These are phyloP conservation scores for Cantharis nigra DNA, from an alignment of 2,888 invertebrate species.

Conservation along the genomic window DNA sequence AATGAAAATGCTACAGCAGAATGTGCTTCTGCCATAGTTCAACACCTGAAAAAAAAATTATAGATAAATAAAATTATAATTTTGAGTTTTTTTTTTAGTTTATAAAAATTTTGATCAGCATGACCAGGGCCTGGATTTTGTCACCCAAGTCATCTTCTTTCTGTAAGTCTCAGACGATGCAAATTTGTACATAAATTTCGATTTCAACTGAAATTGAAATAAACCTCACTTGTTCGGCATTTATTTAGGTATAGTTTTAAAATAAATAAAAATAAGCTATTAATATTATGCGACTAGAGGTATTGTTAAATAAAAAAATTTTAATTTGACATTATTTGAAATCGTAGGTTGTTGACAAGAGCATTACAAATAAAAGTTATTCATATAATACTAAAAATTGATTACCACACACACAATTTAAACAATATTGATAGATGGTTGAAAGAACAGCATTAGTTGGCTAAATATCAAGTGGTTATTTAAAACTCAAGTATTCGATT, in stretches of 20 bases:
- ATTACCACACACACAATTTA: neutral
- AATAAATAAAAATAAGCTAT: no score
- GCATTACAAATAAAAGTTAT: neutral
- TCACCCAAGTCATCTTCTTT: no score
- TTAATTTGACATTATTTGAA: neutral
- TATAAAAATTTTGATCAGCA: no score
- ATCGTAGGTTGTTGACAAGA: neutral
- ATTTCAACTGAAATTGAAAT: no score
- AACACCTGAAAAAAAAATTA: conserved; percentile 11
- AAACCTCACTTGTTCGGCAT: no score
- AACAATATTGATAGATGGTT: neutral
- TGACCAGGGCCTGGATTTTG: no score
- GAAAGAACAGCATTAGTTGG: neutral
- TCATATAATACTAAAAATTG: neutral
- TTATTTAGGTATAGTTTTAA: no score
- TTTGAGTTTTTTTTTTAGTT: no score
- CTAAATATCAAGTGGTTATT: neutral
- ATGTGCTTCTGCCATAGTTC: conserved; percentile 95
- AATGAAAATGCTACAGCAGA: conserved; percentile 97
- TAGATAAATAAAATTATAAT: no score
- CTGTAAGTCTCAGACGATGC: no score
- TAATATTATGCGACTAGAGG: no score
- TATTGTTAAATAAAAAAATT: neutral
- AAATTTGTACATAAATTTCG: no score
- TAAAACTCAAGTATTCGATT: neutral